Evolutionary conservation across 2,113 vertebrate genomes (phyloP).

Genomic region (Crotalus viridis): DNA sequence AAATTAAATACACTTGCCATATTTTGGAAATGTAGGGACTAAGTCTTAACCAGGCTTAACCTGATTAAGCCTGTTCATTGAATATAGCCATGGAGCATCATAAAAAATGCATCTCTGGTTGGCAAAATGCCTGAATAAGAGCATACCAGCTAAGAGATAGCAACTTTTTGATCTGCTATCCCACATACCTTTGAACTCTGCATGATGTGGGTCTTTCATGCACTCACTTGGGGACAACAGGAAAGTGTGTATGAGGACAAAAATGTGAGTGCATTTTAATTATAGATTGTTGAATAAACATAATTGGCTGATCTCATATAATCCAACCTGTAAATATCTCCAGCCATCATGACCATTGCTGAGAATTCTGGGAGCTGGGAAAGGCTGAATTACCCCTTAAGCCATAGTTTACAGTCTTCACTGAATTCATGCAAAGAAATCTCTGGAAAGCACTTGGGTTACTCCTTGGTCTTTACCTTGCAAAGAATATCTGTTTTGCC

Average conservation of each 20-base stretch:
- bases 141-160: not conserved
- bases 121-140: not conserved
- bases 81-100: not conserved
- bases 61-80: not conserved
- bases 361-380: not conserved
- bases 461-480: not conserved
- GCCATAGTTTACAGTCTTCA: not conserved
- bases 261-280: not conserved
- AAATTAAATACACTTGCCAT: not conserved
- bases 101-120: not conserved
- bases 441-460: not conserved
- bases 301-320: not conserved
- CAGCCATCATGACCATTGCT: not conserved
- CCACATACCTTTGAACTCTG: not conserved
- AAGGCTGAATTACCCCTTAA: not conserved
- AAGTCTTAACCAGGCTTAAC: not conserved
- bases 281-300: not conserved
- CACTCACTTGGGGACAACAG: not conserved
- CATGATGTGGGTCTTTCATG: not conserved
- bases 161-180: not conserved
- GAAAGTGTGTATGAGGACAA: not conserved
- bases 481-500: not conserved
- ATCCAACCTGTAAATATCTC: not conserved
- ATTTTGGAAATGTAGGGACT: not conserved
- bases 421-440: not conserved